Percentiles rank a stretch among this genome's conserved stretches.
Conservation (phyloP, 2,797 vertebrate genomes). For the Gallinago solitaria region DNA sequence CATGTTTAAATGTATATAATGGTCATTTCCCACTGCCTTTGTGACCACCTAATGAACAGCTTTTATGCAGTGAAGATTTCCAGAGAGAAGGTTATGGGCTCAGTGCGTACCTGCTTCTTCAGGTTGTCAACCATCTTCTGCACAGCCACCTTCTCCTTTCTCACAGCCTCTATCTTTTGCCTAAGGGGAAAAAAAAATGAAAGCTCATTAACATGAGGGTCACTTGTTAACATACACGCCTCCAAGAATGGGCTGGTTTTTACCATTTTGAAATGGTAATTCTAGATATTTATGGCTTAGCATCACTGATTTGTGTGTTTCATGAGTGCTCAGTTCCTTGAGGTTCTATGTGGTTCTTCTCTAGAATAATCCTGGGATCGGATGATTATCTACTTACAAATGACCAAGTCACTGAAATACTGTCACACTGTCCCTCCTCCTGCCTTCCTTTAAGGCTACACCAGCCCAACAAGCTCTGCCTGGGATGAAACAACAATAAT, state of each 20-base stretch:
- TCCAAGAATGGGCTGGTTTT: neutral
- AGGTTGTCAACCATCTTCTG: slow-evolving; percentile 84
- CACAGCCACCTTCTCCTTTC: slow-evolving; percentile 82
- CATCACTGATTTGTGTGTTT: neutral
- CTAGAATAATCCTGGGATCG: neutral
- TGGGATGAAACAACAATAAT: neutral
- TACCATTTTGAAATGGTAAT: neutral
- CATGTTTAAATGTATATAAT: neutral
- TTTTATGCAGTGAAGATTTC: neutral
- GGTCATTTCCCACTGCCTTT: neutral
- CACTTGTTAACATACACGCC: neutral
- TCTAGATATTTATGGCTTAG: neutral
- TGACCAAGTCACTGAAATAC: neutral
- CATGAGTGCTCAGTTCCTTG: neutral
- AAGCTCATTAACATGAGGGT: neutral
- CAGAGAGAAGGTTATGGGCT: neutral
- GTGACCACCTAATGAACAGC: neutral
- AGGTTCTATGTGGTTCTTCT: neutral
- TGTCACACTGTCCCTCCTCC: neutral
- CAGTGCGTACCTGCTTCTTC: slow-evolving; percentile 83
- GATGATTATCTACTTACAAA: neutral
- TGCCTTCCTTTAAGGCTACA: neutral
- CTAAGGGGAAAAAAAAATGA: slow-evolving; percentile 64
- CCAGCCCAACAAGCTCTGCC: neutral
- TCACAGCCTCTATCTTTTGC: slow-evolving; percentile 83